These are phyloP conservation scores for Scaptomyza hsui DNA, from an alignment of 1,140 invertebrate genomes.

Conservation along the genomic window DNA sequence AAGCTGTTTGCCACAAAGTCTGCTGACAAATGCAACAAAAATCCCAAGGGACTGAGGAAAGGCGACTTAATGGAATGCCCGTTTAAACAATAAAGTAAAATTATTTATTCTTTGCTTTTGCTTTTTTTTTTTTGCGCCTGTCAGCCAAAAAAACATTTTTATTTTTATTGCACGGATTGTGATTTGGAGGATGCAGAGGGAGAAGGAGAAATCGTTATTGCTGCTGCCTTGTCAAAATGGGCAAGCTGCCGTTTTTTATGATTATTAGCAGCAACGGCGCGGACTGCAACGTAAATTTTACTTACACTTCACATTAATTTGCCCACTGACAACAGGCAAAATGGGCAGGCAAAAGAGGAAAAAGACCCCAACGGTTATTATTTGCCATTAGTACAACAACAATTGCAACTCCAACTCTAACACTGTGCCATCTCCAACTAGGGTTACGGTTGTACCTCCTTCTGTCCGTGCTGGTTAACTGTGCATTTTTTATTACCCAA, in stretches of 20 bases:
- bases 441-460: not conserved
- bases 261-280: slow-evolving; percentile 65
- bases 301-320: slow-evolving; percentile 80
- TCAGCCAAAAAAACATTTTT: slow-evolving; percentile 50
- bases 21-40: slow-evolving; percentile 28
- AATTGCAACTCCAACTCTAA: not conserved
- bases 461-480: not conserved
- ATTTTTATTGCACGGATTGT: slow-evolving; percentile 36
- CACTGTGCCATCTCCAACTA: not conserved
- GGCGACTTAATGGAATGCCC: not conserved
- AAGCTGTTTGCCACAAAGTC: slow-evolving; percentile 13
- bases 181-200: not conserved
- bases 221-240: slow-evolving; percentile 53
- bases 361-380: slow-evolving; percentile 64
- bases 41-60: not conserved
- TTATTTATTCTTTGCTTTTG: slow-evolving; percentile 66
- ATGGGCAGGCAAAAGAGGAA: not conserved
- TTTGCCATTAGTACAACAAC: slow-evolving; percentile 68
- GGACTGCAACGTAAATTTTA: slow-evolving; percentile 71
- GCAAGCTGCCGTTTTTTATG: slow-evolving; percentile 72
- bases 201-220: not conserved
- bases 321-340: slow-evolving; percentile 52
- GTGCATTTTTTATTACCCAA: slow-evolving; percentile 55
- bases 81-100: slow-evolving; percentile 76
- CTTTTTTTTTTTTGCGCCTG: slow-evolving; percentile 58